These are phyloP conservation scores for Lepidotrigona ventralis DNA, from an alignment of 1,140 invertebrate genomes.

Conservation along the genomic window DNA sequence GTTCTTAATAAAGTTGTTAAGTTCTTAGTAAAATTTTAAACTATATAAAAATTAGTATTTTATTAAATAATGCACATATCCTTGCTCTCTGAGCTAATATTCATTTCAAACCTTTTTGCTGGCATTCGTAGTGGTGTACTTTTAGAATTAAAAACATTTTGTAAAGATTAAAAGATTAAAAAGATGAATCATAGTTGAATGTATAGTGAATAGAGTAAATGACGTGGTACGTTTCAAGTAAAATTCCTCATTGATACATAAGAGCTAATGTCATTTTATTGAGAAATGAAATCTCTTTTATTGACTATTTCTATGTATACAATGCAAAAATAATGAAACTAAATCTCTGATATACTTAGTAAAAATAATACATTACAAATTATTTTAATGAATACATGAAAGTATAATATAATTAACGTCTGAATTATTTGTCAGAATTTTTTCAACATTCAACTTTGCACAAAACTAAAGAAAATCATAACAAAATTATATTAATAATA, in stretches of 20 bases:
- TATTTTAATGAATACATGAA: background rate
- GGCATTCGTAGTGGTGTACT: background rate
- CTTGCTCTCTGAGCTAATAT: background rate
- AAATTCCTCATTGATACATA: no score
- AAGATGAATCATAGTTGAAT: background rate
- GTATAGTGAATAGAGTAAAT: background rate
- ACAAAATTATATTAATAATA: background rate
- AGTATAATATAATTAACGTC: background rate
- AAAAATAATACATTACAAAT: background rate
- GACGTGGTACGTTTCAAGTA: no score
- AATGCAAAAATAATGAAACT: no score
- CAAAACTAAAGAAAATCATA: background rate
- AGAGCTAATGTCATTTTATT: no score
- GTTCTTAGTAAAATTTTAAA: no score
- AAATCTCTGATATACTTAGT: background rate
- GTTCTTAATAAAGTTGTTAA: background rate
- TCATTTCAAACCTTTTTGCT: background rate
- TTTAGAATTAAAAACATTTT: background rate
- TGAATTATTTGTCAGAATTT: no score
- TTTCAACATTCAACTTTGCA: background rate
- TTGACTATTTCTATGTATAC: background rate
- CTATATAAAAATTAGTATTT: no score
- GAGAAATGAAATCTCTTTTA: background rate
- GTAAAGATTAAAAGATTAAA: background rate
- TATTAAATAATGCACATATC: no score